A percentile compares a stretch with the other conserved stretches of the same genome.
phyloP scores from a whole-genome alignment of 2,797 vertebrate species.

The Sebastes kiyomatsui region DNA sequence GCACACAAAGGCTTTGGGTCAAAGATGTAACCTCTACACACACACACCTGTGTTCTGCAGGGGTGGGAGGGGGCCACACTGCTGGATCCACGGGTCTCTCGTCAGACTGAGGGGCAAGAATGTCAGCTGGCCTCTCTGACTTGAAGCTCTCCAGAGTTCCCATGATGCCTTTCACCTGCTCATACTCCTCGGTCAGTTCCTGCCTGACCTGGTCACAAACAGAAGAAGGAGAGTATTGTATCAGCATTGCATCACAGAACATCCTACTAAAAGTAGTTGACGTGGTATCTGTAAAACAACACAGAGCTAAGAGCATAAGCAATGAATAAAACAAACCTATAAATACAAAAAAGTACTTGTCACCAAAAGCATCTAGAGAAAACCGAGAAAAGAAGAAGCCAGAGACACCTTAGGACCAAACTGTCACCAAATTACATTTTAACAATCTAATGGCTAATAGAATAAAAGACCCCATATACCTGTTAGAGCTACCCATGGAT shows the following conservation, averaged over 20 bases:
- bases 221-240: neutral
- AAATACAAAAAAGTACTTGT: too few relatives aligned
- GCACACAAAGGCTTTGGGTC: neutral
- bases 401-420: too few relatives aligned
- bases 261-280: neutral
- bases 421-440: too few relatives aligned
- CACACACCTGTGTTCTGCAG: conserved; percentile 89
- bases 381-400: too few relatives aligned
- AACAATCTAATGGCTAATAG: too few relatives aligned
- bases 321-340: too few relatives aligned
- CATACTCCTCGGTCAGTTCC: conserved; percentile 93
- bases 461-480: too few relatives aligned
- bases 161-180: conserved; percentile 94
- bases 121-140: conserved; percentile 88
- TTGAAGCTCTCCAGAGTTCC: conserved; percentile 94
- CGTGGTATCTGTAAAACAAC: neutral
- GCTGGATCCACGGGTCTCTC: conserved; percentile 87
- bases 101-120: conserved; percentile 84
- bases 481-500: too few relatives aligned
- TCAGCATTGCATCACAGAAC: neutral
- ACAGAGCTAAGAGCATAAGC: neutral
- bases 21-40: neutral
- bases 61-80: conserved; percentile 94
- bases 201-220: conserved; percentile 85
- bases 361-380: too few relatives aligned